Conservation (phyloP, 2,113 vertebrate genomes). For the Urocolius indicus region DNA sequence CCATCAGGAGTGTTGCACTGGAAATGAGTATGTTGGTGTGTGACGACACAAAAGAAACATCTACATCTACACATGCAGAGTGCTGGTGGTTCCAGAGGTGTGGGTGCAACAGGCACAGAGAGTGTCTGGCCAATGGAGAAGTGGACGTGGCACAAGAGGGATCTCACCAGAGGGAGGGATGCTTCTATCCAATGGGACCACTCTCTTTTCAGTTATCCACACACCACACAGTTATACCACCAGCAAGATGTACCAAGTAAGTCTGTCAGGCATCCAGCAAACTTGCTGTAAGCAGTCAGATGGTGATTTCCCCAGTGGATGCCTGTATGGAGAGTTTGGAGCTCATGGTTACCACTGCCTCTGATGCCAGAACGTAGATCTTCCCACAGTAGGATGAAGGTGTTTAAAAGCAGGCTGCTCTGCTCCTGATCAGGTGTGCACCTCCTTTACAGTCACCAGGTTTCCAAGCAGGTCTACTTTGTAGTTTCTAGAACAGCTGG, state of each 20-base stretch:
- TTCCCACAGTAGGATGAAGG: not conserved
- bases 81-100: not conserved
- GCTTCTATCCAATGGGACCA: not conserved
- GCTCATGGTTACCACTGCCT: not conserved
- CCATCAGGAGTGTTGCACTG: not conserved
- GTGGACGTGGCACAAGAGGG: rapidly evolving
- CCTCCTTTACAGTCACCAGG: not conserved
- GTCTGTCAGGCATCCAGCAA: not conserved
- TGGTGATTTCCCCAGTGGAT: rapidly evolving
- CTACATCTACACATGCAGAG: not conserved
- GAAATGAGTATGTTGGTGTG: not conserved
- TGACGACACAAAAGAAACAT: not conserved
- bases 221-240: rapidly evolving
- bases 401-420: not conserved
- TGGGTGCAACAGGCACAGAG: rapidly evolving
- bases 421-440: not conserved
- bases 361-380: not conserved
- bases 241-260: not conserved
- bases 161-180: not conserved
- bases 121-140: rapidly evolving
- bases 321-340: not conserved
- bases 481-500: not conserved
- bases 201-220: not conserved
- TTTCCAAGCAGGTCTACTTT: not conserved
- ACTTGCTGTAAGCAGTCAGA: rapidly evolving